A percentile compares a stretch with the other conserved stretches of the same genome.
Conservation (phyloP, 2,797 vertebrate species). For the Rallus crepitans region DNA sequence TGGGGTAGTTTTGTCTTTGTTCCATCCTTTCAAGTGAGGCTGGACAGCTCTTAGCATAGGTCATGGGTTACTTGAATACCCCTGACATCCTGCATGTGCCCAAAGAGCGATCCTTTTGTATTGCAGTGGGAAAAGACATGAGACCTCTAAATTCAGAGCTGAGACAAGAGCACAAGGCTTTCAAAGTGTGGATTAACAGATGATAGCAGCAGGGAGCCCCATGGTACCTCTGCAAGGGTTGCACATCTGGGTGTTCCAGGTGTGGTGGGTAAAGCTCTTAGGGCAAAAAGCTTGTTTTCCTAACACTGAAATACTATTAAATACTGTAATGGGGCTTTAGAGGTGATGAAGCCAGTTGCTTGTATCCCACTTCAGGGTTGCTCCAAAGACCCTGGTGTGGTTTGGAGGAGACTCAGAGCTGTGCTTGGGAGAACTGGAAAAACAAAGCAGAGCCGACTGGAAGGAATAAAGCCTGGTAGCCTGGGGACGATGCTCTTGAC, state of each 20-base stretch:
- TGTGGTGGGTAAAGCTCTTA: neutral
- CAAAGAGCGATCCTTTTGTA: neutral
- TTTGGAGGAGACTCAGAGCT: neutral
- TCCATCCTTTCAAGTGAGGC: neutral
- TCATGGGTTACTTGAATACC: fast-evolving
- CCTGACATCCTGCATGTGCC: neutral
- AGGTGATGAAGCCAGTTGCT: neutral
- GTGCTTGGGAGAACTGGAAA: constrained; percentile 1
- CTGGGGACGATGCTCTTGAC: neutral
- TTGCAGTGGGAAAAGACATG: neutral
- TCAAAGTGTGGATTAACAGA: neutral
- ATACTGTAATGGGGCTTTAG: neutral
- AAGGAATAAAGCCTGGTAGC: constrained; percentile 28
- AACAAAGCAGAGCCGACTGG: neutral
- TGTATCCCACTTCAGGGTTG: neutral
- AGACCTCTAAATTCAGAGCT: neutral
- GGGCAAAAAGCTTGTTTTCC: neutral
- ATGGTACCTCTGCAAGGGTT: neutral
- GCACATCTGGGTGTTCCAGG: neutral
- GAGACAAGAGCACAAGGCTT: neutral
- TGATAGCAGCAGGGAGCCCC: neutral
- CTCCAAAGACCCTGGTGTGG: neutral
- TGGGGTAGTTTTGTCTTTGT: neutral
- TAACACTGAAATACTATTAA: neutral
- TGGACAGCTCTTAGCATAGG: neutral